These are phyloP conservation scores for Xenotilapia caudafasciata DNA, from an alignment of 2,113 vertebrate species.

Conservation along the genomic window DNA sequence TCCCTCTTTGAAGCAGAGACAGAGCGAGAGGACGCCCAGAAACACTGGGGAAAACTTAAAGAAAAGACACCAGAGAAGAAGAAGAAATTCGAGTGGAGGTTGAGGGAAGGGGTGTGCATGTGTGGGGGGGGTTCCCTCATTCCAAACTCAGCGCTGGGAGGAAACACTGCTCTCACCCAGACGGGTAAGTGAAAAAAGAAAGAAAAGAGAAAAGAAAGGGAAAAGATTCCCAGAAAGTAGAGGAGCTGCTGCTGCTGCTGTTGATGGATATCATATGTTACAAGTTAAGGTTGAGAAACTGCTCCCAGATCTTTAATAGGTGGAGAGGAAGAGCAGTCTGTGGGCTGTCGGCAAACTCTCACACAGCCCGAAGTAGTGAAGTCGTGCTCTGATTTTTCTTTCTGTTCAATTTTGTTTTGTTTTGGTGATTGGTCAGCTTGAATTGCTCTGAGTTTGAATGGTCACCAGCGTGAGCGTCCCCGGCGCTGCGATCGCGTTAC, in stretches of 20 bases:
- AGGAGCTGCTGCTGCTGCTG: conserved; percentile 45
- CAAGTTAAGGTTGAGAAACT: conserved; percentile 70
- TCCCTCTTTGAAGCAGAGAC: conserved; percentile 13
- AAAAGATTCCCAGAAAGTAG: conserved; percentile 29
- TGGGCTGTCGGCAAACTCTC: not conserved
- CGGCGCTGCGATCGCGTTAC: not conserved
- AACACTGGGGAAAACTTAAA: not conserved
- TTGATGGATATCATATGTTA: conserved; percentile 77
- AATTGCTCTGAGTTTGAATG: not conserved
- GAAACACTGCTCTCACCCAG: conserved; percentile 71
- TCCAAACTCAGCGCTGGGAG: conserved; percentile 57
- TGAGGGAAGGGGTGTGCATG: not conserved
- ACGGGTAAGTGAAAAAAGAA: conserved; percentile 78
- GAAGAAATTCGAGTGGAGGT: not conserved
- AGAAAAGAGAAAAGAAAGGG: not conserved
- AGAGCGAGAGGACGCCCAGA: not conserved
- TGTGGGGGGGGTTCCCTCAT: conserved; percentile 37
- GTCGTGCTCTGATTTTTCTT: not conserved
- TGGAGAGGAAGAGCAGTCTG: not conserved
- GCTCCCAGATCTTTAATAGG: conserved; percentile 70
- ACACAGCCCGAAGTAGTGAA: not conserved
- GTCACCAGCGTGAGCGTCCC: not conserved
- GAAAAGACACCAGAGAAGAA: not conserved
- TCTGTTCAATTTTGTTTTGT: not conserved
- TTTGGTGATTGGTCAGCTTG: not conserved